A percentile compares a stretch with the other conserved stretches of the same genome.
Conservation (phyloP, 2,888 invertebrate species). For the Epirrhoe tristata region DNA sequence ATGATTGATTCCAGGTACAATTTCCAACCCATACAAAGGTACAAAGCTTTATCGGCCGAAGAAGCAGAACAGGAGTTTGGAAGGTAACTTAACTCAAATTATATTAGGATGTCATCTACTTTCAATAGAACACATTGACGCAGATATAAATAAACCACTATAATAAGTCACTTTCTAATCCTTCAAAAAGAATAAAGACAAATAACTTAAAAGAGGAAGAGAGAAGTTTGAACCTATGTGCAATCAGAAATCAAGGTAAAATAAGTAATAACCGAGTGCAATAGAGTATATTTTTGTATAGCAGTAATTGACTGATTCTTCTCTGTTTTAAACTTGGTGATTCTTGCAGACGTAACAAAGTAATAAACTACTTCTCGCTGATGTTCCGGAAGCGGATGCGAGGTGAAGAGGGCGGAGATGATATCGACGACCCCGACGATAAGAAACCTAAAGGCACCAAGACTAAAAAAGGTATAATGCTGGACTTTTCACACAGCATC, state of each 20-base stretch:
- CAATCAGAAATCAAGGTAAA: too few species aligned
- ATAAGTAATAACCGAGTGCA: too few species aligned
- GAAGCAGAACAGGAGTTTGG: slow-evolving; percentile 99
- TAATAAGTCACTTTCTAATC: too few species aligned
- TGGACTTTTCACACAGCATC: too few species aligned
- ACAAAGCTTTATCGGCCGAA: slow-evolving; percentile 97
- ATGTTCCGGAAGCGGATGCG: slow-evolving; percentile 96
- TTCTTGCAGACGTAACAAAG: slow-evolving; percentile 92
- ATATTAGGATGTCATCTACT: too few species aligned
- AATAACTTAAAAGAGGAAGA: too few species aligned
- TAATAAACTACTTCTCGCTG: slow-evolving; percentile 97
- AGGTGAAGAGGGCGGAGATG: slow-evolving; percentile 89
- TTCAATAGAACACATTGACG: too few species aligned
- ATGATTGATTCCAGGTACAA: slow-evolving; percentile 87
- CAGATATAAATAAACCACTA: too few species aligned
- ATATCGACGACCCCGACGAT: slow-evolving; percentile 88
- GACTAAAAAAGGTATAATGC: slow-evolving; percentile 77
- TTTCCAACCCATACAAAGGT: slow-evolving; percentile 94
- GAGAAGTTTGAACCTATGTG: too few species aligned
- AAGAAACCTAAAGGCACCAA: slow-evolving; percentile 83
- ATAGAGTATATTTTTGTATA: too few species aligned
- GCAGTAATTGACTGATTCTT: background rate
- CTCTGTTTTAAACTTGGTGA: too few species aligned
- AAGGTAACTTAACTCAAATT: slow-evolving; percentile 66
- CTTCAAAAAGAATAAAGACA: too few species aligned